These are phyloP conservation scores for Lasiurus borealis DNA, from an alignment of 2,113 vertebrate genomes.

Conservation along the genomic window DNA sequence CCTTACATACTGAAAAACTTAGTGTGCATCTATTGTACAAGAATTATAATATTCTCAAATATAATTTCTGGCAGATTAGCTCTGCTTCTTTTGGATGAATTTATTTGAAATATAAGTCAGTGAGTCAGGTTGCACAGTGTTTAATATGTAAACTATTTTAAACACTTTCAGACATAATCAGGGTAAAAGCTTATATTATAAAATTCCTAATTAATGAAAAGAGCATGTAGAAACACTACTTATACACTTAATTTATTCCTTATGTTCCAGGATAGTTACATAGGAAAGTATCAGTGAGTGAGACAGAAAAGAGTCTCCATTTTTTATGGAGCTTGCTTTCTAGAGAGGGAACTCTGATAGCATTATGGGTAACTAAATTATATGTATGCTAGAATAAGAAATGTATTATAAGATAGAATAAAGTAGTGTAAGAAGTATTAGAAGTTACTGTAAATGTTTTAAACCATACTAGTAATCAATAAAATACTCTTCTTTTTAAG, in stretches of 20 bases:
- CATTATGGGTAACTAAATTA: not conserved
- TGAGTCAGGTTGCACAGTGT: not conserved
- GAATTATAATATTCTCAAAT: constrained; percentile 46
- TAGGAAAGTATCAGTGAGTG: fast-evolving
- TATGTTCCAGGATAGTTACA: not conserved
- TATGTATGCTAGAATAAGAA: not conserved
- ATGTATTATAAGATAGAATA: not conserved
- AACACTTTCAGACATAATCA: not conserved
- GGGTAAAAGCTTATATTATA: not conserved
- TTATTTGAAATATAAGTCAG: constrained; percentile 36
- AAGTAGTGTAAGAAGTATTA: not conserved
- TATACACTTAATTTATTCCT: not conserved
- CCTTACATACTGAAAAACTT: not conserved
- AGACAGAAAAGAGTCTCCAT: not conserved
- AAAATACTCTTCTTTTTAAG: constrained; percentile 5
- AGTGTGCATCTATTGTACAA: not conserved
- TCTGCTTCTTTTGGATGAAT: not conserved
- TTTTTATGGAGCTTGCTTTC: not conserved
- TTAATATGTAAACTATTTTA: constrained; percentile 38
- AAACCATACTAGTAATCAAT: not conserved
- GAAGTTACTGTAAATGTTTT: not conserved
- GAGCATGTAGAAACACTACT: not conserved
- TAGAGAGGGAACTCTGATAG: not conserved
- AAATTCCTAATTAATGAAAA: constrained; percentile 2
- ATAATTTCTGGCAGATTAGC: not conserved